Conservation (phyloP, 2,797 vertebrate genomes). For the Fistularia tabacaria region DNA sequence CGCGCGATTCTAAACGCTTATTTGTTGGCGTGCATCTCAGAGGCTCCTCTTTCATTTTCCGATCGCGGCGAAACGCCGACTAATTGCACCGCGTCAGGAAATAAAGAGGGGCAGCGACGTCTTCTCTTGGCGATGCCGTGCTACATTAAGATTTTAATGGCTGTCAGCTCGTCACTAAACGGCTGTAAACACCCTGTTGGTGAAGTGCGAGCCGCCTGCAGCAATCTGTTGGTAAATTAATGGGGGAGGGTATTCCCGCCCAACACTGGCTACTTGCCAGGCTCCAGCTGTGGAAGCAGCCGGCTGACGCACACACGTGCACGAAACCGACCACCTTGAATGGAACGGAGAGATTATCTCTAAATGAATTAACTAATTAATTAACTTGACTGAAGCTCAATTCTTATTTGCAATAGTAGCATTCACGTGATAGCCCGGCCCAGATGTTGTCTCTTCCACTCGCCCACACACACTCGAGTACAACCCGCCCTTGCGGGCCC, state of each 20-base stretch:
- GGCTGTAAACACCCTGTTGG: constrained; percentile 66
- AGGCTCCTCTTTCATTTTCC: constrained; percentile 22
- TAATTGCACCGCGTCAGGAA: constrained; percentile 9
- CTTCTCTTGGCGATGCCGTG: constrained; percentile 40
- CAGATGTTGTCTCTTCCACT: too few species aligned
- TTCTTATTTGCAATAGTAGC: too few species aligned
- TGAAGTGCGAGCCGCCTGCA: constrained; percentile 67
- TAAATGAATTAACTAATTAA: too few species aligned
- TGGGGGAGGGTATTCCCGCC: constrained; percentile 48
- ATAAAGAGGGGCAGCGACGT: constrained; percentile 31
- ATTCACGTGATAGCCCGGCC: too few species aligned
- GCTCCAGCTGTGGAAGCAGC: constrained; percentile 52
- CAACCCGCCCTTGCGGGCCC: too few species aligned
- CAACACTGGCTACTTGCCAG: constrained; percentile 77
- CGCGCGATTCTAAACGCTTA: too few species aligned
- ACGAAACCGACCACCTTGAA: too few species aligned
- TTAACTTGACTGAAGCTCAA: too few species aligned
- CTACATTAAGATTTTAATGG: constrained; percentile 74
- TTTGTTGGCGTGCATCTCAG: too few species aligned
- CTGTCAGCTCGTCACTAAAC: constrained; percentile 72
- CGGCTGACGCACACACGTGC: constrained; percentile 53
- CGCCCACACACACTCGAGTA: too few species aligned
- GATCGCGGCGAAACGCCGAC: constrained; percentile 66
- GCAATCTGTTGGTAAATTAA: constrained; percentile 79
- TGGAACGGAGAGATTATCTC: too few species aligned